phyloP scores from a whole-genome alignment of 2,797 vertebrate species.

The Threskiornis aethiopicus region DNA sequence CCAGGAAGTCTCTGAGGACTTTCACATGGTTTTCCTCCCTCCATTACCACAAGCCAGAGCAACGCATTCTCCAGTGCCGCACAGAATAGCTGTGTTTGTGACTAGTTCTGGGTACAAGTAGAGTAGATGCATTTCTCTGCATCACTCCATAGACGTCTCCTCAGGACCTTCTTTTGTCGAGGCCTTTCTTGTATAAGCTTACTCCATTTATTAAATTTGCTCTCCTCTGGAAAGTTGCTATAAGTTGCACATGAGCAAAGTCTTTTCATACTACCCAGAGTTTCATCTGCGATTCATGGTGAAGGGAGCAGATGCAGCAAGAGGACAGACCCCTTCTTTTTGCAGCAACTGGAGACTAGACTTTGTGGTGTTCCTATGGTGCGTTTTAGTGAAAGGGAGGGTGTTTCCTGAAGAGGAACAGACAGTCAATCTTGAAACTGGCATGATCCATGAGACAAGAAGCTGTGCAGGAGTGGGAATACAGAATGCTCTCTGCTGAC shows the following conservation, averaged over 20 bases:
- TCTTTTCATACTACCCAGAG: background rate
- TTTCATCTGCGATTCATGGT: background rate
- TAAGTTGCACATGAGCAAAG: background rate
- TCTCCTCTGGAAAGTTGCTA: background rate
- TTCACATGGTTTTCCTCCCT: background rate
- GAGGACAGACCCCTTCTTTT: background rate
- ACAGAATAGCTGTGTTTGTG: background rate
- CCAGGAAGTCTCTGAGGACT: background rate
- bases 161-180: background rate
- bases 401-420: background rate
- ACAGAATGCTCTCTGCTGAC: background rate
- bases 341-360: background rate
- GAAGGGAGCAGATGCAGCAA: background rate
- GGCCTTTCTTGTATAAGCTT: background rate
- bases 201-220: background rate
- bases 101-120: background rate
- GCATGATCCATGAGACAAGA: background rate
- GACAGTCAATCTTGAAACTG: background rate
- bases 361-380: background rate
- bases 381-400: background rate
- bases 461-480: conserved; percentile 2
- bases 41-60: background rate
- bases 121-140: background rate
- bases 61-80: background rate
- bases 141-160: background rate